Evolutionary conservation across 2,797 vertebrate genomes (phyloP).

Genomic region (Sebastes cheni): DNA sequence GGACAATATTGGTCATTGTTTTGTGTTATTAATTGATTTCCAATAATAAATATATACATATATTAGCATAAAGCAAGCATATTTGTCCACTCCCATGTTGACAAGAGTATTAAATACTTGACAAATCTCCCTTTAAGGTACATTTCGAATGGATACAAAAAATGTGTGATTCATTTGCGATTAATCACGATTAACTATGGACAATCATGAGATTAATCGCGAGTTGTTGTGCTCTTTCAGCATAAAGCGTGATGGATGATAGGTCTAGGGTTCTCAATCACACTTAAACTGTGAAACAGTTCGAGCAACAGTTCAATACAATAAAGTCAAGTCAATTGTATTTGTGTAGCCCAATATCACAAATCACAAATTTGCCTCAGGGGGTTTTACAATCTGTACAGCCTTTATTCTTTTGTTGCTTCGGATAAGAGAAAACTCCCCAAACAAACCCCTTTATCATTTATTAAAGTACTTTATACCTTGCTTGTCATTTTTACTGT

Average conservation of each 20-base stretch:
- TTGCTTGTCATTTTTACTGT: too few species aligned
- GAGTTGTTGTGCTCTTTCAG: neutral
- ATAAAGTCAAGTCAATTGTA: neutral
- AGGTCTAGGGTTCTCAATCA: neutral
- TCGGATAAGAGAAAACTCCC: neutral
- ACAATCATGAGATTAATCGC: too few species aligned
- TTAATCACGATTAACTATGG: too few species aligned
- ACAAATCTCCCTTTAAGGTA: too few species aligned
- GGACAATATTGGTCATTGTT: too few species aligned
- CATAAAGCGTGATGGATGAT: neutral
- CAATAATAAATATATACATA: too few species aligned
- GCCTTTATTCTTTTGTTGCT: neutral
- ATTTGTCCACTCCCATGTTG: too few species aligned
- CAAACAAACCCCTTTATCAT: neutral
- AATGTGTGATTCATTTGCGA: too few species aligned
- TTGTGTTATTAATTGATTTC: too few species aligned
- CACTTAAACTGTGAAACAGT: neutral
- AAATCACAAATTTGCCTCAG: neutral
- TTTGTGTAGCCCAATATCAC: neutral
- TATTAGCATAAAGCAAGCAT: too few species aligned
- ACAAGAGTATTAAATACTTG: too few species aligned
- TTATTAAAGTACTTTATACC: too few species aligned
- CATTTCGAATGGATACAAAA: fast-evolving
- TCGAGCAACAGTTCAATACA: neutral
- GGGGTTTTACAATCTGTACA: neutral